Base-by-base conservation (phyloP, 2,113 vertebrate species). In the Myanophis thanlyinensis region DNA sequence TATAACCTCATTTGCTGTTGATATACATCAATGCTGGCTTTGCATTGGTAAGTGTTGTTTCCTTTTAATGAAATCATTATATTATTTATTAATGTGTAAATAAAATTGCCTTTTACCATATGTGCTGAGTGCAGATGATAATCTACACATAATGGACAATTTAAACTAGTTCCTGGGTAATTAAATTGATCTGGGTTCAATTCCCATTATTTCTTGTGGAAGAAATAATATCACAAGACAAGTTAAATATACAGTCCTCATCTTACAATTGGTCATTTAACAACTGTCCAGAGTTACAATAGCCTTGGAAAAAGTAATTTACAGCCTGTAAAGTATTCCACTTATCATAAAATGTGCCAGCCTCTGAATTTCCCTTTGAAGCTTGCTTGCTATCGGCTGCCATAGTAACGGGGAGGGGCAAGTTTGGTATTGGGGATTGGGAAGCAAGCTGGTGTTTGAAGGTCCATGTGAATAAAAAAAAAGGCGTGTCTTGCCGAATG, bases 11-110 rank as follows among this genome's bases (percentile, higher is more conserved):
- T 99, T 99, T 96, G 98, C 98, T 56, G 99, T 99, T 94, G 99
- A 99, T 96, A 98, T 99, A 97, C 99, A 99, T 96, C 99, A 99
- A 6, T 99, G 99, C 97, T 99, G 99, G 99, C 98, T 99, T 46
- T 99, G 99, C 96, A 98, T 99, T 1, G 99, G 99, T 99, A 95
- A 97, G 97, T 73, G 56, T 48, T 94, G 18, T 56, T 49, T 62
- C n/a, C 30, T 46, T 25, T 84, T 44, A 80, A 22, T 30, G 30
- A 20, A 53, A 73, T 88, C 27, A 30, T 40, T 11, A 23, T 52
- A 56, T n/a, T 51, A 52, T 91, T 85, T 91, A 85, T 48, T 89
- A 27, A 46, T 59, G 0, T 1, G 2, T 92, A 47, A 87, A 30
- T 90, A 3, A 92, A 91, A 51, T 59, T 90, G 5, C 1, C 88